phyloP scores from a whole-genome alignment of 1,140 invertebrate species.

The Drosophila sp. region DNA sequence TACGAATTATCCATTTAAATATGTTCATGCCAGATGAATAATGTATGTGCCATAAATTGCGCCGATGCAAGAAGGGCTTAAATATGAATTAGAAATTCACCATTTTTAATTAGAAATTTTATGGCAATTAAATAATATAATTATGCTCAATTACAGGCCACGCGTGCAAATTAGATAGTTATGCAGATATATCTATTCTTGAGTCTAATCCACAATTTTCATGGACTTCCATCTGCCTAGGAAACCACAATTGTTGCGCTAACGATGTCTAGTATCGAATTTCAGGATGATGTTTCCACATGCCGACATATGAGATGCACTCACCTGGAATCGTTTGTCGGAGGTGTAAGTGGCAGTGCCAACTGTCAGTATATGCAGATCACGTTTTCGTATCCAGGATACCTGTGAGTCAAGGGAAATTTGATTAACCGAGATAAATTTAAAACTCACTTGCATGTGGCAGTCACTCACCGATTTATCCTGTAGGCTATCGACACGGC shows the following conservation, averaged over 20 bases:
- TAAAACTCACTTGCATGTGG: not conserved
- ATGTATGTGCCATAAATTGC: constrained; percentile 50
- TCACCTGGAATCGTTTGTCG: constrained; percentile 88
- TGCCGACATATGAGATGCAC: constrained; percentile 37
- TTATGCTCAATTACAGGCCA: not conserved
- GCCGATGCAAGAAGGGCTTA: not conserved
- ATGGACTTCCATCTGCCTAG: too few species aligned
- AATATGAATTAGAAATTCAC: not conserved
- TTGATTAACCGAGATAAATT: constrained; percentile 47
- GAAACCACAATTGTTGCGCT: too few species aligned
- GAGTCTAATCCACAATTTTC: not conserved
- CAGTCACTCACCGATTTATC: constrained; percentile 89
- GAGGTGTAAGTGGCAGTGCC: constrained; percentile 90
- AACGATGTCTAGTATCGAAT: too few species aligned
- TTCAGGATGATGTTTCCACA: too few species aligned
- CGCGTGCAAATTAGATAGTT: not conserved
- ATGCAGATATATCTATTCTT: not conserved
- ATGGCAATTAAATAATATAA: not conserved
- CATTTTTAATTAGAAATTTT: not conserved
- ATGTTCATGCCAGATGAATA: constrained; percentile 54
- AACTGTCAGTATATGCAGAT: constrained; percentile 90
- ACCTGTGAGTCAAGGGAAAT: constrained; percentile 84
- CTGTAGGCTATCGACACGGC: constrained; percentile 91
- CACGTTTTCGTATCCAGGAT: constrained; percentile 90
- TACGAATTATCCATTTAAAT: constrained; percentile 46